Base-by-base conservation (phyloP, 2,797 vertebrate genomes). In the Chiropotes sagulatus region DNA sequence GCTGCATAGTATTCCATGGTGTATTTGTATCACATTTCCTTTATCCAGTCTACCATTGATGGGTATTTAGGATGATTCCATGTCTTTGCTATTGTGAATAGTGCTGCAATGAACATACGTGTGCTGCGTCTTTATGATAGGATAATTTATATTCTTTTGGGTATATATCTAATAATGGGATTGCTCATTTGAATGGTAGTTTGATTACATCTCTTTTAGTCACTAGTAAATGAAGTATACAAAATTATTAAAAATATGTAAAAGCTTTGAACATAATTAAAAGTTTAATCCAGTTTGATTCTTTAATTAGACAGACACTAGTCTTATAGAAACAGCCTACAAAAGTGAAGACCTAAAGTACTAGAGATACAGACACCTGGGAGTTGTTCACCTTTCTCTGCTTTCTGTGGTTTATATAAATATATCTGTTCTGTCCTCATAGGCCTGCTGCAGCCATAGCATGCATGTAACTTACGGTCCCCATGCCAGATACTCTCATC, bases 161-260 rank as follows among this genome's bases (percentile, higher is more conserved):
- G 30, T n/a, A 64, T 33, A 64, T 64, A 64, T 15, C 61, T 33
- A 64, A 64, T 64, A 64, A 64, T n/a, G 7, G 15, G 61, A n/a
- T 64, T 64, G 30, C 15, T 64, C 30, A 64, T 64, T 8, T 7
- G 30, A 64, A 7, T 17, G 30, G 61, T n/a, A n/a, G 61, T n/a
- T n/a, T 64, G 30, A 93, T 95, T 70, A 79, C 7, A 17, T 94
- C 48, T 94, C 73, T 73, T 58, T 84, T 72, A 80, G 72, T 86
- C 58, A 64, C n/a, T 52, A 73, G 72, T 81, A 92, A 86, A 91
- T 78, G 41, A 79, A 86, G n/a, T 44, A 78, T 46, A 94, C 6
- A 93, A 85, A 94, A 91, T 79, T 12, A 39, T 79, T 52, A 67
- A 93, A 95, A 90, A 86, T 64, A 58, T 30, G 80, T 82, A 52